Evolutionary conservation across 2,888 invertebrate species (phyloP), one percentile per base, ranked within the genome.

Genomic region (Tipula unca): DNA sequence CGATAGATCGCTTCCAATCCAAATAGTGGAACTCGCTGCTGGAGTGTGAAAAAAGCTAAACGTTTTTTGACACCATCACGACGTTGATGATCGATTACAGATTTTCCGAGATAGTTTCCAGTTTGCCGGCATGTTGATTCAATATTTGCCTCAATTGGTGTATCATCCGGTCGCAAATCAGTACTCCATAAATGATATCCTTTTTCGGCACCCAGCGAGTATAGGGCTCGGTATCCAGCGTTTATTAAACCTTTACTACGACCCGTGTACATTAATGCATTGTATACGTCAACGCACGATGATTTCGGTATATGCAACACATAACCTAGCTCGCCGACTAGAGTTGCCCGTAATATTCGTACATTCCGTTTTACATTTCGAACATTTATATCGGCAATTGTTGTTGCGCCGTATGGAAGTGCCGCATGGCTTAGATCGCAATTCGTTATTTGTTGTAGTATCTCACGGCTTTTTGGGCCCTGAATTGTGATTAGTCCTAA

Each of bases 291-390:
- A 8, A 82, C 82, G 85, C 90, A 90, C 54, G 89, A 87, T 13
- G 87, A 85, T 42, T 89, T 90, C 48, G 97, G 96, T 86, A 97
- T 93, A 89, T 98, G 97, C 17, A 98, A 90, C 90, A 98, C 97
- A 92, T 96, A 98, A 35, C 98, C 98, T 35, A 97, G 91, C 90
- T 98, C 98, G 0, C 98, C 98, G 0, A 97, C 94, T 91, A 95
- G 97, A 87, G 96, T 95, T 14, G 97, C 92, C 14, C 97, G 92
- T 87, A 97, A 91, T 0, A 95, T 93, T 32, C 97, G 92, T 35
- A 92, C 89, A 83, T 83, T 83, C 6, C 83, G 83, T 83, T 29
- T 83, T 83, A 83, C 29, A 29, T 48, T 86, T 0, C 91, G 90
- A 0, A 91, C 92, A 48, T 91, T 90, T 25, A 93, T 91, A 83